Evolutionary conservation across 35 echinoderm and acorn worm species (phyloP).

Genomic region (Apostichopus parvimensis): DNA sequence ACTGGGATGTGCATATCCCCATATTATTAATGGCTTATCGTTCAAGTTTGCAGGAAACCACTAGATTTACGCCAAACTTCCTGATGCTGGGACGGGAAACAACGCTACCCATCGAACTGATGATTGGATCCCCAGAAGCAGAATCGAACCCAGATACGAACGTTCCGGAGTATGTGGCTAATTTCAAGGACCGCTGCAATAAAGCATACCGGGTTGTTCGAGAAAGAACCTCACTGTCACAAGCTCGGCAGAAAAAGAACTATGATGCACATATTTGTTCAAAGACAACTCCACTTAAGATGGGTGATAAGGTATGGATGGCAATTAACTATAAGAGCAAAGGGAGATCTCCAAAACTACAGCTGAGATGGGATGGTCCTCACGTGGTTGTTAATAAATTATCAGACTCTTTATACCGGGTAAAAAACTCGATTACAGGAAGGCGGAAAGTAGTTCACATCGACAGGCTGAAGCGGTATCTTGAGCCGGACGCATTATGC

Average conservation of each 20-base stretch:
- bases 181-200: conserved; percentile 20
- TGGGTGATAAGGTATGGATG: neutral
- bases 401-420: conserved; percentile 14
- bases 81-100: conserved; percentile 55
- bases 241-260: conserved; percentile 31
- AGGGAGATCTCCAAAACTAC: conserved; percentile 31
- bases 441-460: conserved; percentile 22
- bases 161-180: neutral
- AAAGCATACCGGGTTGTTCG: conserved; percentile 21
- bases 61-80: conserved; percentile 48
- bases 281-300: neutral
- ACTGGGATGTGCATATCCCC: conserved; percentile 61
- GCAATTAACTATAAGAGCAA: neutral
- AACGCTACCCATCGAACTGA: conserved; percentile 45
- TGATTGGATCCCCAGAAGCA: conserved; percentile 30
- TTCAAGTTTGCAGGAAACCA: conserved; percentile 41
- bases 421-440: neutral
- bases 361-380: conserved; percentile 34
- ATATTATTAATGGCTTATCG: conserved; percentile 67
- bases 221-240: neutral
- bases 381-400: neutral
- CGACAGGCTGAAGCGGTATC: conserved; percentile 10
- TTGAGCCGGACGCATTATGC: neutral
- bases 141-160: neutral
- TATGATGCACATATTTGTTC: conserved; percentile 33